Conservation (phyloP, 2,113 vertebrate genomes). For the Rousettus leschenaultii region DNA sequence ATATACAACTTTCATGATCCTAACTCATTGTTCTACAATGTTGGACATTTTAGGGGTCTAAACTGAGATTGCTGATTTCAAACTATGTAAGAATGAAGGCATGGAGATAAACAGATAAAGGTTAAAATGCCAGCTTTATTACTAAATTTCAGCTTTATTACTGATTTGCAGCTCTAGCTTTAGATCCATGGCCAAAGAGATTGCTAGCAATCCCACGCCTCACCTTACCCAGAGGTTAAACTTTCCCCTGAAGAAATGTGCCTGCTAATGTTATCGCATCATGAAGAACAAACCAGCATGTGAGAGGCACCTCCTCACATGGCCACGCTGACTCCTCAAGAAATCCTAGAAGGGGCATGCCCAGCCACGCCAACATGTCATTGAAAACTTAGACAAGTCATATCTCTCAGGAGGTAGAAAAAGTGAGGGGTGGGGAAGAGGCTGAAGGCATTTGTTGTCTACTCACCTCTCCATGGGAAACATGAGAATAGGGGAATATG, state of each 20-base stretch:
- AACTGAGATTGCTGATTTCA: background rate
- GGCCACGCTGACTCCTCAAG: background rate
- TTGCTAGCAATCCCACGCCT: background rate
- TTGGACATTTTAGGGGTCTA: background rate
- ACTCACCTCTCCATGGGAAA: background rate
- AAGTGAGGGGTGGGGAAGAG: background rate
- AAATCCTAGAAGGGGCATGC: background rate
- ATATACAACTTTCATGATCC: background rate
- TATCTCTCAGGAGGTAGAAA: background rate
- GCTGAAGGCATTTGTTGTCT: background rate
- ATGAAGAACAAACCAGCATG: background rate
- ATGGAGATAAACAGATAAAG: background rate
- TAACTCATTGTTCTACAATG: background rate
- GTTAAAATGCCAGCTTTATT: constrained; percentile 1
- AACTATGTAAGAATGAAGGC: background rate
- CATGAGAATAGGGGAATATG: background rate
- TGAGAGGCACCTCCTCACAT: background rate
- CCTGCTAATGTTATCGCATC: background rate
- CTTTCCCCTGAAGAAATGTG: background rate
- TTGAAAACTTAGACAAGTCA: background rate
- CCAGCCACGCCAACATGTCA: background rate
- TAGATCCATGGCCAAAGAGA: background rate
- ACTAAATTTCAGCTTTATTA: background rate
- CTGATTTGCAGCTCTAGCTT: background rate
- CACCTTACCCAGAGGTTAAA: background rate